Conservation (phyloP, 2,113 vertebrate genomes). For the Mungos mungo region DNA sequence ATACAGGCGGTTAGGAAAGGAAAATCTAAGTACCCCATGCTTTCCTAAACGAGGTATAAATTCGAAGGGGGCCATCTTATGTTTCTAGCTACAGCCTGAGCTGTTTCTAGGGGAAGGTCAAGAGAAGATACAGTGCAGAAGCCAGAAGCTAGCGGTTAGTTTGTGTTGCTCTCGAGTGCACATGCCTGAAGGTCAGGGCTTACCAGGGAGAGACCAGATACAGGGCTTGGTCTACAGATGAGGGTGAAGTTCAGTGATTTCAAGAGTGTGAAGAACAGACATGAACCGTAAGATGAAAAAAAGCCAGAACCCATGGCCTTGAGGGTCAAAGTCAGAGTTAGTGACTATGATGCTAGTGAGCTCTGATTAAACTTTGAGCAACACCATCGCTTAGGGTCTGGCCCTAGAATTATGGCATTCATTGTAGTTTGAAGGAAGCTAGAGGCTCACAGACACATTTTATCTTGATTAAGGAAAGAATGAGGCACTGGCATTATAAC, state of each 20-base stretch:
- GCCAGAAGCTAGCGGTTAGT: neutral
- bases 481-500: neutral
- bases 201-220: neutral
- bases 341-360: neutral
- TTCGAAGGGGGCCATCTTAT: neutral
- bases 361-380: neutral
- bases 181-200: neutral
- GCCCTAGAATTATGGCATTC: neutral
- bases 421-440: neutral
- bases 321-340: neutral
- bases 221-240: neutral
- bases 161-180: neutral
- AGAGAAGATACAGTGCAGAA: neutral
- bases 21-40: neutral
- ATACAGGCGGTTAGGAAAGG: neutral
- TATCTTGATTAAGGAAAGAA: constrained; percentile 5
- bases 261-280: neutral
- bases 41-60: neutral
- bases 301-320: neutral
- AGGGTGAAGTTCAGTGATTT: neutral
- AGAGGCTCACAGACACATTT: neutral
- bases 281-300: neutral
- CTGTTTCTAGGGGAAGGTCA: neutral
- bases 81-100: neutral
- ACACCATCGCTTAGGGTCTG: neutral